Evolutionary conservation across 1,140 invertebrate species (phyloP), one percentile per base, ranked within the genome.

Genomic region (Ostrea denselamellosa): DNA sequence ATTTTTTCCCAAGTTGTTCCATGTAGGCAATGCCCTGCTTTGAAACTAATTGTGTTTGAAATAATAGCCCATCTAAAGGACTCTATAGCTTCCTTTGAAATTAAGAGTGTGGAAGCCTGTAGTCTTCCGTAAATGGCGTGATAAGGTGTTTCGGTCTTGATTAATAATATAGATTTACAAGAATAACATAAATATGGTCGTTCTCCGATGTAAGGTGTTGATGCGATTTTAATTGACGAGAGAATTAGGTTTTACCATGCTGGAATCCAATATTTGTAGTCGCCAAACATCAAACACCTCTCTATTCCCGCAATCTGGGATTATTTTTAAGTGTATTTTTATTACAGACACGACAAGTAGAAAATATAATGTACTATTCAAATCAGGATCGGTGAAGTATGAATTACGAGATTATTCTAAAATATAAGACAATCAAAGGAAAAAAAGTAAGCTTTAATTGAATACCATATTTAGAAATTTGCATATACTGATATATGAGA

Each of bases 91-190:
- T 22, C 25, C 68, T 77, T 77, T 77, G 68, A 77, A 77, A 77
- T 28, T 44, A 25, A 77, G 68, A 77, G 12, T 10, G 68, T 28
- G 14, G 22, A 8, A 34, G 10, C 10, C 12, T 77, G 22, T 10
- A 77, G 9, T 28, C 68, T 28, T 77, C 12, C 14, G 28, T 12
- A 34, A 77, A 19, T 22, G 9, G 5, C 25, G 4, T 28, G 68
- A 34, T 34, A 25, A 34, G 28, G 68, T 77, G 0, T 25, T 77
- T 28, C 68, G 12, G 28, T 25, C 22, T 77, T 77, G 28, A 77
- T 77, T 77, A 77, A 77, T 77, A 62, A 62, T 62, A 77, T 77
- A 77, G 68, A 77, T 28, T 77, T 77, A 77, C 25, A 77, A 22
- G 68, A 25, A 77, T 77, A 77, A 17, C 22, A 25, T 77, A 34